Evolutionary conservation across 2,888 invertebrate species (phyloP).

Genomic region (Tanaodytes sp.): DNA sequence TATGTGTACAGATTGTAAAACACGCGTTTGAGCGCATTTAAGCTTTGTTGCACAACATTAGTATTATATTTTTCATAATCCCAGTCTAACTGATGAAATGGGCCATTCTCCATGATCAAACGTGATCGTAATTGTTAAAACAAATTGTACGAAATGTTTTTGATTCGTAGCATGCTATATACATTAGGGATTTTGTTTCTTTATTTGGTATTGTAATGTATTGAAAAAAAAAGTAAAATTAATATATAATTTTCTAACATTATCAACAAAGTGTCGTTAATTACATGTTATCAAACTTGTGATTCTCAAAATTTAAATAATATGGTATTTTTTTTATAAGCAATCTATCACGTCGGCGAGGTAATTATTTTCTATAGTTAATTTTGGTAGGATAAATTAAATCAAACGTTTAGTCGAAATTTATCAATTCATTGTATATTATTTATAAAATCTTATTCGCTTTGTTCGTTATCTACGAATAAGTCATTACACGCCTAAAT

Average conservation of each 20-base stretch:
- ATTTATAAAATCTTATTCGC: conserved; percentile 25
- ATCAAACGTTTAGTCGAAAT: conserved; percentile 42
- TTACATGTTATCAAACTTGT: not conserved
- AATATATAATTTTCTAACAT: conserved; percentile 54
- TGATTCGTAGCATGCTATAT: too few relatives aligned
- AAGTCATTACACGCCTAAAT: conserved; percentile 39
- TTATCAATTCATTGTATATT: conserved; percentile 46
- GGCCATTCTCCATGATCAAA: too few relatives aligned
- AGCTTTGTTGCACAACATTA: conserved; percentile 69
- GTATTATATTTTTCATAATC: conserved; percentile 73
- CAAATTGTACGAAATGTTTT: too few relatives aligned
- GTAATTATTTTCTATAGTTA: not conserved
- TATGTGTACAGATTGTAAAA: conserved; percentile 69
- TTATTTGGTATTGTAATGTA: conserved; percentile 33
- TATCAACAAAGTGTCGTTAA: not conserved
- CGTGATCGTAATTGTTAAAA: not conserved
- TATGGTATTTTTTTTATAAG: not conserved
- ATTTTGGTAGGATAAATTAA: conserved; percentile 25
- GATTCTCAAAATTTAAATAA: not conserved
- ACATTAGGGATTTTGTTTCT: conserved; percentile 24
- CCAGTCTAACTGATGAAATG: too few relatives aligned
- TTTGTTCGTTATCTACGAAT: conserved; percentile 32
- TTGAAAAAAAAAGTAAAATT: conserved; percentile 39
- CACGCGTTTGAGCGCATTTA: conserved; percentile 53
- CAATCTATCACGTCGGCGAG: too few relatives aligned